Percentiles rank a stretch among this genome's conserved stretches.
Conservation (phyloP, 2,113 vertebrate genomes). For the Phalacrocorax brasilianus region DNA sequence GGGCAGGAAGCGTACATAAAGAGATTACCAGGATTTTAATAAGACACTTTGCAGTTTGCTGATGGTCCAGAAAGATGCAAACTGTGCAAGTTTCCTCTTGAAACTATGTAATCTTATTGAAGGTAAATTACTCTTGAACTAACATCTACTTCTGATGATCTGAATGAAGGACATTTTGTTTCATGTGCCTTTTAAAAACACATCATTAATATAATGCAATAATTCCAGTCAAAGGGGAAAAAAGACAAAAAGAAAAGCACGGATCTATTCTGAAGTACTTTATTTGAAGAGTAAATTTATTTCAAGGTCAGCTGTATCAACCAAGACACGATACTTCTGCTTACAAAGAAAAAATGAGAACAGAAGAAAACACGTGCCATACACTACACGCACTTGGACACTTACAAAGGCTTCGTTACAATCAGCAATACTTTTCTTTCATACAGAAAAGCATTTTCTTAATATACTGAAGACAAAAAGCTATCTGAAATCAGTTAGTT, state of each 20-base stretch:
- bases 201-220: background rate
- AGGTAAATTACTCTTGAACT: background rate
- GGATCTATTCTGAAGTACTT: background rate
- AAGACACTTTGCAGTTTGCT: background rate
- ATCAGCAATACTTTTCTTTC: background rate
- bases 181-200: background rate
- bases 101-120: background rate
- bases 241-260: background rate
- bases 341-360: background rate
- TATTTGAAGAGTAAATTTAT: constrained; percentile 26
- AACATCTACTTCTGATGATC: background rate
- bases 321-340: background rate
- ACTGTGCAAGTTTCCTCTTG: background rate
- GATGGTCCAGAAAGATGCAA: background rate
- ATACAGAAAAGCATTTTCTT: background rate
- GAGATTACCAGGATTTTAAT: background rate
- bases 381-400: background rate
- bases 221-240: background rate
- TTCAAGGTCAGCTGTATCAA: constrained; percentile 14
- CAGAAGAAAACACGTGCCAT: background rate
- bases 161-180: background rate
- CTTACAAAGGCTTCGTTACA: background rate
- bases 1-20: background rate
- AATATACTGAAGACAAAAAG: background rate
- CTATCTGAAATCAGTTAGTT: background rate